Conservation (phyloP, 1,140 invertebrate species). For the Drosophila lini region DNA sequence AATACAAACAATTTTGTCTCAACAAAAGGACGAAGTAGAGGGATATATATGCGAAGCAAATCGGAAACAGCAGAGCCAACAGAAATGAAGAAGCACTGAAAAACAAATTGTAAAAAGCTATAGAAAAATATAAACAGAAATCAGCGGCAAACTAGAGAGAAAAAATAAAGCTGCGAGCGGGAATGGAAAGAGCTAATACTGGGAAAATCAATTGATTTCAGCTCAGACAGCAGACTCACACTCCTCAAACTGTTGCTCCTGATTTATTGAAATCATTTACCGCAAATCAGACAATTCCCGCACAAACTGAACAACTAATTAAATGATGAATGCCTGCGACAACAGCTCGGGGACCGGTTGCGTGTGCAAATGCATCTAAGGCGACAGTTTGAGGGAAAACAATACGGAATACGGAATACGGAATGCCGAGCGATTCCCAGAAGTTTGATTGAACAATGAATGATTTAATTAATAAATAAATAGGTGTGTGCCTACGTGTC, state of each 20-base stretch:
- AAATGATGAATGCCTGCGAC: slow-evolving; percentile 70
- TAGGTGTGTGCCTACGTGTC: slow-evolving; percentile 44
- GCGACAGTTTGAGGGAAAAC: not conserved
- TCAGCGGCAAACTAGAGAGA: slow-evolving; percentile 15
- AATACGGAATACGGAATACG: not conserved
- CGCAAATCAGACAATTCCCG: slow-evolving; percentile 58
- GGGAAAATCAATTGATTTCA: slow-evolving; percentile 55
- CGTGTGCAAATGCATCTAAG: slow-evolving; percentile 21
- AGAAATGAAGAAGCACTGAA: slow-evolving; percentile 18
- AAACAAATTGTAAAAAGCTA: slow-evolving; percentile 18
- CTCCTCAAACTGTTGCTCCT: slow-evolving; percentile 50
- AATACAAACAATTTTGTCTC: slow-evolving; percentile 70
- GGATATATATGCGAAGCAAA: slow-evolving; percentile 5
- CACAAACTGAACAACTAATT: slow-evolving; percentile 59
- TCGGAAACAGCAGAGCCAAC: slow-evolving; percentile 36
- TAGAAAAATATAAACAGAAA: slow-evolving; percentile 46
- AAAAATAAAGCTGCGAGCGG: slow-evolving; percentile 10
- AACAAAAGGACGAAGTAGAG: slow-evolving; percentile 12
- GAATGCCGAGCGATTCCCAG: slow-evolving; percentile 55
- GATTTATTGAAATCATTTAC: slow-evolving; percentile 73
- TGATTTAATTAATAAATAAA: slow-evolving; percentile 81
- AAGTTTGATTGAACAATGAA: slow-evolving; percentile 75
- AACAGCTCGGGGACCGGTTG: slow-evolving; percentile 51
- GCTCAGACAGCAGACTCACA: slow-evolving; percentile 22
- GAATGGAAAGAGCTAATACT: slow-evolving; percentile 20